Base-by-base conservation (phyloP, 1,140 invertebrate species). In the Stegodyphus dumicola region DNA sequence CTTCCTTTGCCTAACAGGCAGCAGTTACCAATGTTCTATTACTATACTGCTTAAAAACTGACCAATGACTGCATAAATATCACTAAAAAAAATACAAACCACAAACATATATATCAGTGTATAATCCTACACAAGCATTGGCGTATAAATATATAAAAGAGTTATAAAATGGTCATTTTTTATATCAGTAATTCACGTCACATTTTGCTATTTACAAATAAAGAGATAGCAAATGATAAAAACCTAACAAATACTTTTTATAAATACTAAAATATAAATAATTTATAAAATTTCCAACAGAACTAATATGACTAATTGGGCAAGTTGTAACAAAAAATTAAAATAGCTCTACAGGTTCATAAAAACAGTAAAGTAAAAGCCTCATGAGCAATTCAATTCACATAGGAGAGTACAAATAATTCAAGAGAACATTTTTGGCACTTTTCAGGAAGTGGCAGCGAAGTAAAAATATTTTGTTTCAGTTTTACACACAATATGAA, bases 71-170 rank as follows among this genome's bases (percentile, higher is more conserved):
- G 64, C 60, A 83, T 83, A 83, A 85, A 76, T 70, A 85, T 85
- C 81, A 85, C 81, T 75, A 76, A 67, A 52, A 65, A 83, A 85
- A 75, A 65, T 75, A 73, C 66, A 85, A 69, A 53, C 65, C 71
- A 52, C 53, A 65, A 49, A 85, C 51, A 85, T 65, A 79, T 70
- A 53, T 66, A 48, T 48, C 18, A n/a, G 65, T 85, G 70, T 85
- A 85, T 76, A 76, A n/a, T 76, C 60, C 15, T 69, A 77, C 81
- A 85, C 79, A 77, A 69, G 52, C 56, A 83, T 71, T 76, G 74
- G 81, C 69, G 64, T 85, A 85, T 85, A 84, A 84, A 84, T 77
- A 77, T 85, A 85, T 85, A 85, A 77, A 85, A 83, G 53, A 85
- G 73, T 69, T 85, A 85, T 60, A 85, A 85, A 85, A 85, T 85